Base-by-base conservation (phyloP, 2,888 invertebrate species). In the Cistogaster globosa region DNA sequence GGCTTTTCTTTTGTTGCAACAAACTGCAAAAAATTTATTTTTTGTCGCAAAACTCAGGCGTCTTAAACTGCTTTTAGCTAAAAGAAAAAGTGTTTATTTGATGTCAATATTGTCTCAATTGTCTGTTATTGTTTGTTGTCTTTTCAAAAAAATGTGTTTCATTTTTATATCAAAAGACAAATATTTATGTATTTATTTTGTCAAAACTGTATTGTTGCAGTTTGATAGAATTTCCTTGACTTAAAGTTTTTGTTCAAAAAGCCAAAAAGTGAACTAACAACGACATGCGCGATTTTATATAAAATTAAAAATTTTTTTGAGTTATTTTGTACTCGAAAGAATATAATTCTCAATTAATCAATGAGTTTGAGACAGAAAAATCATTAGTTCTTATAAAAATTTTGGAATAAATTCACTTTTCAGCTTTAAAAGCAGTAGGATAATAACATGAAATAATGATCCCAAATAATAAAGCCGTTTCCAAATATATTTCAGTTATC, bases 21-120 rank as follows among this genome's bases (percentile, higher is more conserved):
- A 68, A 53, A 68, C 53, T 68, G 20, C 20, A 67, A 18, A 16
- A 26, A 51, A 18, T 38, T 11, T 9, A 22, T 4, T 11, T 26
- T 45, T 58, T 55, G 32, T 60, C 53, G 18, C 42, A 57, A 14
- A 69, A 14, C 57, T 63, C 58, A 69, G 55, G 22, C 67, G 74
- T 80, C 67, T 74, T 9, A 45, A 68, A 63, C 45, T 22, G 74
- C 68, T 53, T 83, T 20, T 36, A 78, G 58, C 45, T 58, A 14
- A 45, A 62, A 22, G 38, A 69, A 69, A 48, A 16, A 48, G 6
- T 48, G 16, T 48, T 48, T 48, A 48, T 48, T 48, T 48, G 16
- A 48, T 48, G 63, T 79, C 69, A 79, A 79, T 75, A 83, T 75
- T 83, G 62, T 79, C 74, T 78, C 72, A 74, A 68, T 74, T 67